Evolutionary conservation across 1,140 invertebrate species (phyloP).

Genomic region (Camponotus vicinus): DNA sequence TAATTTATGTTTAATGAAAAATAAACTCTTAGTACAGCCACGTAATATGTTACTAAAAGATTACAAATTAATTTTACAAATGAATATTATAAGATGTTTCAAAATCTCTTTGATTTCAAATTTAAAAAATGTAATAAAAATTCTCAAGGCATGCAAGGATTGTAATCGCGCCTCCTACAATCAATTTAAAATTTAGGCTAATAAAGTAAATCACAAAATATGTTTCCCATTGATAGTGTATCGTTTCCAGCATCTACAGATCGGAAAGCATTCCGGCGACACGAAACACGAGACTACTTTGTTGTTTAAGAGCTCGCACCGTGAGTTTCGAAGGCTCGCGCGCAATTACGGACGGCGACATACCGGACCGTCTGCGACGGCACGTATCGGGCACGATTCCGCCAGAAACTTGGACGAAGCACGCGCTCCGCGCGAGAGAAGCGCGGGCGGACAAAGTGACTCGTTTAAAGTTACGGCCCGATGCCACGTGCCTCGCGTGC

Average conservation of each 20-base stretch:
- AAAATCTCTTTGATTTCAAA: neutral
- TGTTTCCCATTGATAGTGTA: neutral
- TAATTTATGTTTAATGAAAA: neutral
- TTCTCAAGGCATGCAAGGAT: neutral
- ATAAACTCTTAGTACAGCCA: too few relatives aligned
- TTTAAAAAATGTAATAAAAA: neutral
- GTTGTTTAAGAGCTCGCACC: slow-evolving; percentile 47
- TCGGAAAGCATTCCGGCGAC: neutral
- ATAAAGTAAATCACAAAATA: neutral
- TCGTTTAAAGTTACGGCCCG: slow-evolving; percentile 65
- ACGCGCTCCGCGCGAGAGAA: slow-evolving; percentile 31
- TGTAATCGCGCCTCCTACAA: too few relatives aligned
- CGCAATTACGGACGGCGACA: slow-evolving; percentile 61
- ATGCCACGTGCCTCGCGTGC: slow-evolving; percentile 63
- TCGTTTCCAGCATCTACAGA: neutral
- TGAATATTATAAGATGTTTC: neutral
- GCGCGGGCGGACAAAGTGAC: slow-evolving; percentile 53
- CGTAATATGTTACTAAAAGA: neutral
- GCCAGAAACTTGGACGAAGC: slow-evolving; percentile 34
- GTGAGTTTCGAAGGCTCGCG: slow-evolving; percentile 54
- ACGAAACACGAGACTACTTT: slow-evolving; percentile 16
- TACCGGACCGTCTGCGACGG: slow-evolving; percentile 61
- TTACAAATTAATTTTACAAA: neutral
- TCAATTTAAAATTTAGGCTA: neutral
- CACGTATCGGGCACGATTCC: slow-evolving; percentile 49